Percentiles rank a stretch among this genome's conserved stretches.
Conservation (phyloP, 2,888 invertebrate species). For the Amblyjoppa proteus region DNA sequence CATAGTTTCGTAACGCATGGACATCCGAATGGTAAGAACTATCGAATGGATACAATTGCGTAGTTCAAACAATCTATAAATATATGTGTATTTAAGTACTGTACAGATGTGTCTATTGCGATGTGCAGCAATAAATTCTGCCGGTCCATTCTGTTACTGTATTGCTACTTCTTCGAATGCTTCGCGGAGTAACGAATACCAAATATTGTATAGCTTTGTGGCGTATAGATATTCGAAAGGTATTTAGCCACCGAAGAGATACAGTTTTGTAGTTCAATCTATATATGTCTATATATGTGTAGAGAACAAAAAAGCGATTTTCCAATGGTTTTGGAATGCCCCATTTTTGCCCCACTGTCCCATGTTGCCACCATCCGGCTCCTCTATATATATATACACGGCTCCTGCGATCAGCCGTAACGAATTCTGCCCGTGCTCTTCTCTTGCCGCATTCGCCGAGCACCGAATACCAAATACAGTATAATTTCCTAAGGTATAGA, state of each 20-base stretch:
- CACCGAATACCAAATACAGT: slow-evolving; percentile 8
- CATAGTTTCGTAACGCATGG: background rate
- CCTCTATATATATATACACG: too few relatives aligned
- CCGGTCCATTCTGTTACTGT: background rate
- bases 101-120: too few relatives aligned
- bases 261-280: background rate
- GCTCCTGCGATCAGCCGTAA: too few relatives aligned
- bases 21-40: background rate
- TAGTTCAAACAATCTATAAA: background rate
- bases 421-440: background rate
- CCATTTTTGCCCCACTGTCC: too few relatives aligned
- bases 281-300: background rate
- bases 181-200: slow-evolving; percentile 1
- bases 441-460: background rate
- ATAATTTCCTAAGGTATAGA: background rate
- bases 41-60: background rate
- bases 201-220: slow-evolving; percentile 5
- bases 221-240: slow-evolving; percentile 1
- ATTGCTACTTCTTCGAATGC: background rate
- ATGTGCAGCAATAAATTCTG: too few relatives aligned
- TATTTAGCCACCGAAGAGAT: slow-evolving; percentile 13
- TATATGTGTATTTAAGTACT: too few relatives aligned
- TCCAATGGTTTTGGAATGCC: too few relatives aligned
- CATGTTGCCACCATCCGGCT: too few relatives aligned
- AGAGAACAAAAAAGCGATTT: too few relatives aligned